Base-by-base conservation (phyloP, 2,888 invertebrate species). In the Oscheius sp. region DNA sequence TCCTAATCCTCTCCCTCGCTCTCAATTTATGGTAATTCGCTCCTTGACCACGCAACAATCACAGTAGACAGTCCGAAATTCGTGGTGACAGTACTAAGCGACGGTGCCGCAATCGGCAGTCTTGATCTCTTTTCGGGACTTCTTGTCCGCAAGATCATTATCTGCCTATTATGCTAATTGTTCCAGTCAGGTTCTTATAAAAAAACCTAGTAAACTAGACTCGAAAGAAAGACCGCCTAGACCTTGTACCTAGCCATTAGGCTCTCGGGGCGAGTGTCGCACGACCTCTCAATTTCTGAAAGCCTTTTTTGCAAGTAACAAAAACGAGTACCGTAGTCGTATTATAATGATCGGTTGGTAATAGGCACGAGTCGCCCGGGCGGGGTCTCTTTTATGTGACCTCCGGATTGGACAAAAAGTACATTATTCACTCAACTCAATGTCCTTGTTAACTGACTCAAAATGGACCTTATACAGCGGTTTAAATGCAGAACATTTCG, bases 401-500 rank as follows among this genome's bases (percentile, higher is more conserved):
- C 68, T 68, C 53, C 42, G 68, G 68, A 53, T 68, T 55, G 35
- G 55, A 68, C 68, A 68, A 68, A 68, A 68, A 68, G 55, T 68
- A 55, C 37, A 68, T 68, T 68, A 68, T 55, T 68, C 68, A 68
- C 68, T 68, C 68, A 55, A 21, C 42, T n/a, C 48, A n/a, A 21
- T 48, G 63, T n/a, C 63, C 63, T 63, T 63, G 63, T 63, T 47
- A 47, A 63, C 63, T 57, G 33, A 10, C 57, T 10, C 42, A 42
- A 42, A 42, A 42, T 42, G 21, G 21, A 21, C 21, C 0, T 21
- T 21, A 21, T 21, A 21, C 21, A 21, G 21, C 21, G 21, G 21
- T 21, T 21, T 21, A 21, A 21, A 21, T 21, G 21, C 21, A 21
- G 21, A 21, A 21, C 21, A 21, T 21, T 21, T 21, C 21, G 21